Base-by-base conservation (phyloP, 2,888 invertebrate species). In the Eupithecia centaureata region DNA sequence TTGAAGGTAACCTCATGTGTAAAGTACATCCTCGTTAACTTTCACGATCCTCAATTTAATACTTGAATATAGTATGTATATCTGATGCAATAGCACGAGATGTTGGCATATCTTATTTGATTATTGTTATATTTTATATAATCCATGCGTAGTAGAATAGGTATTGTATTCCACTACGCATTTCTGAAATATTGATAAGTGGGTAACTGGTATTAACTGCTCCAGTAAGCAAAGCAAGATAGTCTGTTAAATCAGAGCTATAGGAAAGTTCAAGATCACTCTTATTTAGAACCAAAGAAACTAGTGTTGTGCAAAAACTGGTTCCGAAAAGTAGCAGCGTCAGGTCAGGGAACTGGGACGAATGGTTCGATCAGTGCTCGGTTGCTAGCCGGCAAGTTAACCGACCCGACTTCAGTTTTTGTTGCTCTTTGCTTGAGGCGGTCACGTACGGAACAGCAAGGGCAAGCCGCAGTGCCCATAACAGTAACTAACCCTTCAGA, bases 341-440 rank as follows among this genome's bases (percentile, higher is more conserved):
- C 68, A 74, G 77, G 74, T 75, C 74, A 76, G 67, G 61, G 75
- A 76, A 77, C 75, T 63, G 71, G 68, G 57, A 61, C 76, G 63
- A 69, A 63, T 73, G 67, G 65, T 63, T 69, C 63, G 67, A 74
- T 63, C 61, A 59, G 63, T 52, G 60, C 65, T 64, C 56, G 30
- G 69, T 60, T 62, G 68, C 69, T 72, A 72, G 52, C 63, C 67
- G 65, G 32, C 57, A 32, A 64, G 51, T 51, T 57, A 54, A 61
- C 67, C 60, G 54, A 71, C 38, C 54, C 38, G 57, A 61, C 71
- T 63, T 54, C 56, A 70, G 67, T 74, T 76, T 77, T 80, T 81
- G 82, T 80, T 80, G 65, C 76, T 82, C 80, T 76, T 79, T 71
- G 76, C 83, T 76, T 71, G 73, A 63, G 77, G 80, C 80, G 74